A percentile compares a stretch with the other conserved stretches of the same genome.
Evolutionary conservation across 2,797 vertebrate species (phyloP).

Genomic region (Mycteria americana): DNA sequence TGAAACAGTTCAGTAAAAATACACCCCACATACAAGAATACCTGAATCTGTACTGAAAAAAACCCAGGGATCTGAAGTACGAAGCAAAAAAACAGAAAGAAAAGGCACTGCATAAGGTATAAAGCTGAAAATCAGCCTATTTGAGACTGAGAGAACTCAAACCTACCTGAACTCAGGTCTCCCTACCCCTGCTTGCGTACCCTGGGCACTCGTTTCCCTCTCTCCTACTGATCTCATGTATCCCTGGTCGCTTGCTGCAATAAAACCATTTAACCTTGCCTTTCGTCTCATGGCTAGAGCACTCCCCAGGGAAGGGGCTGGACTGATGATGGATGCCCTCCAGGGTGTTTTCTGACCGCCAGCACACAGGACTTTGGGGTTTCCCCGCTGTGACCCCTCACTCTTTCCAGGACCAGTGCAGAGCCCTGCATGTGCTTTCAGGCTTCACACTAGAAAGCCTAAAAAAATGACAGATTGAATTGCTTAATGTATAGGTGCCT

Average conservation of each 20-base stretch:
- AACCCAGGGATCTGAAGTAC: not conserved
- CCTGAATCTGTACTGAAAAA: not conserved
- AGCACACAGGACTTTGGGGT: not conserved
- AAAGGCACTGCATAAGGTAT: not conserved
- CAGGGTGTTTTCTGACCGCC: not conserved
- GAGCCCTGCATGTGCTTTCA: fast-evolving
- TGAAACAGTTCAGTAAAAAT: not conserved
- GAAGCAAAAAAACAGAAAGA: not conserved
- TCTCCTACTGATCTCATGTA: not conserved
- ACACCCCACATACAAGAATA: not conserved
- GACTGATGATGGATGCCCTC: fast-evolving
- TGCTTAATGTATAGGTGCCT: not conserved
- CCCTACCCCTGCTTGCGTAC: not conserved
- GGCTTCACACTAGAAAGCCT: not conserved
- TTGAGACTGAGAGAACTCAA: not conserved
- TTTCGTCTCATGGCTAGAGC: not conserved
- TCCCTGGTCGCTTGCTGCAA: not conserved
- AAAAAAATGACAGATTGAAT: not conserved
- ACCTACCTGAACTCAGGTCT: not conserved
- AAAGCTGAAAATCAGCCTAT: not conserved
- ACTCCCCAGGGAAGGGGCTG: not conserved
- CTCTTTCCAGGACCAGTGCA: not conserved
- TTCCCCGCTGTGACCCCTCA: not conserved
- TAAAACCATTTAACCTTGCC: not conserved
- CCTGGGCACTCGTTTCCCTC: not conserved